These are phyloP conservation scores for Parnassius mnemosyne DNA, from an alignment of 2,888 invertebrate species.

Conservation along the genomic window DNA sequence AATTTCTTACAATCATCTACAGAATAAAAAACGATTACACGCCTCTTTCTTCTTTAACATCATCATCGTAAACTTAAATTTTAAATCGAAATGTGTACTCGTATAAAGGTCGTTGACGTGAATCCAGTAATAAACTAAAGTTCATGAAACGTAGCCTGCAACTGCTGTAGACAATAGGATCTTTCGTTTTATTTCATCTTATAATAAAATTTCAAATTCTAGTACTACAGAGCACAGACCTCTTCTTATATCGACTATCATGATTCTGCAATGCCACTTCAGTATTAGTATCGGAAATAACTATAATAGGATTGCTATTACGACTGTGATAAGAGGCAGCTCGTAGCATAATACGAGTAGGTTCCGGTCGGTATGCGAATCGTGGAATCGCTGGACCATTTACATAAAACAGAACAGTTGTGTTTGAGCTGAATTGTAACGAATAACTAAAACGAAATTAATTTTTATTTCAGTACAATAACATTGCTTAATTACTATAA, in stretches of 20 bases:
- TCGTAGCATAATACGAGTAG: too few relatives aligned
- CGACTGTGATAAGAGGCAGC: background rate
- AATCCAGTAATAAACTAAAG: slow-evolving; percentile 25
- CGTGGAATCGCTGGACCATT: background rate
- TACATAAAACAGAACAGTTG: background rate
- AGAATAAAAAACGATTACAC: too few relatives aligned
- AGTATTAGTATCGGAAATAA: background rate
- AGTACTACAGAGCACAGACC: background rate
- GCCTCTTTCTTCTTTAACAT: too few relatives aligned
- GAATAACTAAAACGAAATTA: too few relatives aligned
- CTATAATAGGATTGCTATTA: background rate
- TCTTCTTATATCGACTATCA: slow-evolving; percentile 3
- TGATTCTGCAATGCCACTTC: background rate
- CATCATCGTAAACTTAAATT: too few relatives aligned
- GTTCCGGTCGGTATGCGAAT: too few relatives aligned
- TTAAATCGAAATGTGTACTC: too few relatives aligned
- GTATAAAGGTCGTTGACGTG: slow-evolving; percentile 17
- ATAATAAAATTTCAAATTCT: slow-evolving; percentile 6
- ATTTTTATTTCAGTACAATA: too few relatives aligned
- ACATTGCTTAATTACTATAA: too few relatives aligned
- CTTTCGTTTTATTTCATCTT: slow-evolving; percentile 21
- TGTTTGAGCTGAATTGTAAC: too few relatives aligned
- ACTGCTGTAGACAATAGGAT: slow-evolving; percentile 25
- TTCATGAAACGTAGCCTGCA: slow-evolving; percentile 19
- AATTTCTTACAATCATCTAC: too few relatives aligned